These are phyloP conservation scores for Trissoscelio sp. DNA, from an alignment of 2,888 invertebrate species.

Conservation along the genomic window DNA sequence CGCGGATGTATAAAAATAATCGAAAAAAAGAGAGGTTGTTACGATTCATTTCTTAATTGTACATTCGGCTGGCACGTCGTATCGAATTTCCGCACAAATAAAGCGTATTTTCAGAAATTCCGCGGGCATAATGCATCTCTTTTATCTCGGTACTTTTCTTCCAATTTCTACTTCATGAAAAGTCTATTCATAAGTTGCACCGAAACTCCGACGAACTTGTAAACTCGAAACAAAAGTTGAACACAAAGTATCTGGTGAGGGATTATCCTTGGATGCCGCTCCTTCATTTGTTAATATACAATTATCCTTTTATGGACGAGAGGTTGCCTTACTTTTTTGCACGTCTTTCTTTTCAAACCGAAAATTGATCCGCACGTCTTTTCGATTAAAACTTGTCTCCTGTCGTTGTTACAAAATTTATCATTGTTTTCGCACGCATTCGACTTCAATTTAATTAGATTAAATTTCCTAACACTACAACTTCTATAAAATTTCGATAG, in stretches of 20 bases:
- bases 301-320: conserved; percentile 32
- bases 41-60: conserved; percentile 3
- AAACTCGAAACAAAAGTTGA: conserved; percentile 67
- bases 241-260: conserved; percentile 50
- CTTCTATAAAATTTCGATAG: conserved; percentile 21
- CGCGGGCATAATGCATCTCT: conserved; percentile 36
- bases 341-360: background rate
- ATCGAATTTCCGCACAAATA: conserved; percentile 33
- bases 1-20: too few relatives aligned
- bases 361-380: conserved; percentile 22
- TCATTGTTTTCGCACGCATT: conserved; percentile 26
- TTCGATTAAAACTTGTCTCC: conserved; percentile 35
- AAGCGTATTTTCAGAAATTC: conserved; percentile 41
- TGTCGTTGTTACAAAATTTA: conserved; percentile 22
- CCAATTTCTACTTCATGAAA: conserved; percentile 63
- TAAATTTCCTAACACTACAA: too few relatives aligned
- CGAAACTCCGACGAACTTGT: conserved; percentile 57
- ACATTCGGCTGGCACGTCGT: background rate
- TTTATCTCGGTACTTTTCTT: conserved; percentile 57
- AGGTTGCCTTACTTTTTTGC: conserved; percentile 1
- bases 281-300: conserved; percentile 53
- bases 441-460: conserved; percentile 46
- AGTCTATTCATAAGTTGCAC: conserved; percentile 65
- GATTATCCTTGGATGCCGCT: conserved; percentile 40
- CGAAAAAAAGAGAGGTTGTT: background rate